Evolutionary conservation across 1,140 invertebrate species (phyloP).

Genomic region (Eriosoma lanigerum): DNA sequence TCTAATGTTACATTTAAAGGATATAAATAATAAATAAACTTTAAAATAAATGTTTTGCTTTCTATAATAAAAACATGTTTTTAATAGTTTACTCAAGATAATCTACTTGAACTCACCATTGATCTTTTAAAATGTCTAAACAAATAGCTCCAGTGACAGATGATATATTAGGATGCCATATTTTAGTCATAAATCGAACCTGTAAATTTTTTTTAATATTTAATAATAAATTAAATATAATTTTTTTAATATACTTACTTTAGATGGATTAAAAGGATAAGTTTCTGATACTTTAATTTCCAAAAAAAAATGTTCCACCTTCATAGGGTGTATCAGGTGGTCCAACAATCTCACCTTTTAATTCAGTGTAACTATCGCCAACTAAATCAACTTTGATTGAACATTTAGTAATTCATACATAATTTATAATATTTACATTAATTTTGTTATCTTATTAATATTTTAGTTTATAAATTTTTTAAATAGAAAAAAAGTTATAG

Average conservation of each 20-base stretch:
- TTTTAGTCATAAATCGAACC: slow-evolving; percentile 93
- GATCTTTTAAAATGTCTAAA: slow-evolving; percentile 98
- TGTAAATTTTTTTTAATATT: slow-evolving; percentile 57
- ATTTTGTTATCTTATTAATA: too few species aligned
- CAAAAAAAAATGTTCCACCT: slow-evolving; percentile 86
- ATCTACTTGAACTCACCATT: slow-evolving; percentile 72
- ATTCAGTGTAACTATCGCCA: slow-evolving; percentile 87
- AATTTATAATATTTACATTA: too few species aligned
- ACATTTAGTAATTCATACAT: slow-evolving; percentile 80
- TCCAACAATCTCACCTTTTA: slow-evolving; percentile 87
- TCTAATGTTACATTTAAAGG: too few species aligned
- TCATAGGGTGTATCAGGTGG: slow-evolving; percentile 97
- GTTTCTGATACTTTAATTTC: slow-evolving; percentile 99
- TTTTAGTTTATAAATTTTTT: too few species aligned
- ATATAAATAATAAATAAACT: not conserved
- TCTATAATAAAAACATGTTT: too few species aligned
- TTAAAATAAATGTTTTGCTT: too few species aligned
- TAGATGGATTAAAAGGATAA: slow-evolving; percentile 99
- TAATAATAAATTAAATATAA: not conserved
- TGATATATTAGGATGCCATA: slow-evolving; percentile 99
- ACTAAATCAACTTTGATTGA: slow-evolving; percentile 89
- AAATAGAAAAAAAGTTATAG: too few species aligned
- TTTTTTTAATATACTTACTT: slow-evolving; percentile 65
- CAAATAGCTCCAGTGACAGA: slow-evolving; percentile 99
- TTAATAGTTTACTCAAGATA: too few species aligned